A percentile compares a stretch with the other conserved stretches of the same genome.
Evolutionary conservation across 1,140 invertebrate genomes (phyloP).

Genomic region (Nephila pilipes): DNA sequence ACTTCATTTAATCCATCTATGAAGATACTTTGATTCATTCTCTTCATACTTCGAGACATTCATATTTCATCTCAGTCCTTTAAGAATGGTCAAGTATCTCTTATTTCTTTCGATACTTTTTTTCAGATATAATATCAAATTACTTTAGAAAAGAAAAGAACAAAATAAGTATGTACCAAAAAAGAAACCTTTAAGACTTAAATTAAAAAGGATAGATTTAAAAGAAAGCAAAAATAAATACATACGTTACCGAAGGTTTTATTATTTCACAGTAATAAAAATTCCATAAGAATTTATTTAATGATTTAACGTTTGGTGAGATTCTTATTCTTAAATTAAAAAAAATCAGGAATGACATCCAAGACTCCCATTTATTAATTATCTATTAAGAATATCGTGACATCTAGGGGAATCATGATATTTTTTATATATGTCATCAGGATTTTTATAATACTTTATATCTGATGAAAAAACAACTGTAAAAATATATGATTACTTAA

Average conservation of each 20-base stretch:
- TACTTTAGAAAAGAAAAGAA: not conserved
- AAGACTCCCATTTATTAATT: conserved; percentile 28
- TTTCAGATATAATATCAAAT: conserved; percentile 28
- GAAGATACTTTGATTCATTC: not conserved
- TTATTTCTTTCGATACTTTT: not conserved
- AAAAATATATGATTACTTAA: too few relatives aligned
- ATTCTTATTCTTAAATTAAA: not conserved
- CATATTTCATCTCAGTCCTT: not conserved
- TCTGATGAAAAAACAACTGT: too few relatives aligned
- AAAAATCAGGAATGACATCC: conserved; percentile 5
- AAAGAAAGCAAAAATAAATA: conserved; percentile 20
- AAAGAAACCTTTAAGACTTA: not conserved
- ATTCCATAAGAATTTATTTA: not conserved
- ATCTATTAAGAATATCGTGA: not conserved
- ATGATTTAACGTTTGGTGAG: not conserved
- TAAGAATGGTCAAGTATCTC: conserved; percentile 26
- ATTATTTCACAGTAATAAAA: conserved; percentile 25
- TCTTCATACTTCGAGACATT: not conserved
- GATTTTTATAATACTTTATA: too few relatives aligned
- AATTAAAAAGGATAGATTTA: not conserved
- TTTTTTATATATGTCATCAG: too few relatives aligned
- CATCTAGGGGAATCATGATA: not conserved
- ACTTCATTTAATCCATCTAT: conserved; percentile 1
- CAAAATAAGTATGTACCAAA: not conserved
- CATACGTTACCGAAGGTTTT: not conserved